Percentiles rank a stretch among this genome's conserved stretches.
phyloP scores from a whole-genome alignment of 2,888 invertebrate species.

The Dilophus febrilis region DNA sequence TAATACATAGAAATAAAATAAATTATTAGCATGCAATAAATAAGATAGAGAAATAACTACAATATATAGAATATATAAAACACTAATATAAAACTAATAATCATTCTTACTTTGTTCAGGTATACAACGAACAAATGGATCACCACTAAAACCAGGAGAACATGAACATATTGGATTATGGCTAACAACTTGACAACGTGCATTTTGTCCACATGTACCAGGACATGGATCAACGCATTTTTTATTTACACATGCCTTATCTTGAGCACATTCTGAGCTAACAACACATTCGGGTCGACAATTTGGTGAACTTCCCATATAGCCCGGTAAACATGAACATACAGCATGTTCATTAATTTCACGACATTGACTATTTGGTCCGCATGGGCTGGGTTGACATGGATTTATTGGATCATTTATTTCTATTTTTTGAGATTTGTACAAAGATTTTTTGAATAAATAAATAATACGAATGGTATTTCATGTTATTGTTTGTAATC shows the following conservation, averaged over 20 bases:
- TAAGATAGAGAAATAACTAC: slow-evolving; percentile 6
- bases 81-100: slow-evolving; percentile 10
- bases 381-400: slow-evolving; percentile 69
- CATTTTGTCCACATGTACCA: slow-evolving; percentile 64
- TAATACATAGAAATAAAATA: slow-evolving; percentile 5
- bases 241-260: slow-evolving; percentile 62
- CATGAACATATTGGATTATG: slow-evolving; percentile 81
- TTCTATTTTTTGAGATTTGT: not conserved
- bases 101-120: slow-evolving; percentile 43
- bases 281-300: slow-evolving; percentile 71
- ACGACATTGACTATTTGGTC: slow-evolving; percentile 64
- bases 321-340: slow-evolving; percentile 59
- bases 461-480: no score
- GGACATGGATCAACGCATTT: slow-evolving; percentile 70
- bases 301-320: slow-evolving; percentile 60
- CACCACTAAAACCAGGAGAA: slow-evolving; percentile 56
- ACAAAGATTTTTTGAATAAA: no score
- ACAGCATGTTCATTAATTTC: slow-evolving; percentile 61
- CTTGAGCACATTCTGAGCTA: slow-evolving; percentile 66
- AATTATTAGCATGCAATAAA: slow-evolving; percentile 8
- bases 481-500: no score
- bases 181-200: slow-evolving; percentile 67
- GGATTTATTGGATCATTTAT: slow-evolving; percentile 33
- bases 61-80: slow-evolving; percentile 7
- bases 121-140: slow-evolving; percentile 56